Base-by-base conservation (phyloP, 2,113 vertebrate species). In the Cairina moschata region DNA sequence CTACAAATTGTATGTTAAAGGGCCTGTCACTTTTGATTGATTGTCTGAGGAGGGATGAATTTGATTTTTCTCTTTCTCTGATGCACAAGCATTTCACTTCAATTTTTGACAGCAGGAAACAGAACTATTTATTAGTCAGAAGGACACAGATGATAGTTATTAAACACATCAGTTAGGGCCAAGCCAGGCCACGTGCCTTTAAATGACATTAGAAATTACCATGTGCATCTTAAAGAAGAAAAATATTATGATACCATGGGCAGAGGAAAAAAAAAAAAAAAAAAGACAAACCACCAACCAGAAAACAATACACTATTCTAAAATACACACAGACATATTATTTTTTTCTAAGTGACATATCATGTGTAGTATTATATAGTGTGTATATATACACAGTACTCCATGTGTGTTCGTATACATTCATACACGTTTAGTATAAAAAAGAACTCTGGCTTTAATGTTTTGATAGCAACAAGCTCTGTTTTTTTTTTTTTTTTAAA, bases 1-100 rank as follows among this genome's bases (percentile, higher is more conserved):
- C 98, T 95, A 97, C 97, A 98, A 98, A 98, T 97, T 96, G 97
- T 96, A 97, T 97, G 97, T 97, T 98, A 98, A 98, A 98, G 98
- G 98, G 97, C 90, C 97, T 97, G 97, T 98, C 99, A 98, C 97
- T 95, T 98, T 96, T 99, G 98, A 99, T 98, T 98, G 99, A 99
- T 99, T 98, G 98, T 98, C 98, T 95, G 97, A 79, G 88, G 87
- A 98, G 98, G 98, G 97, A 98, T 95, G 97, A 97, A 98, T 98
- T 98, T 98, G 98, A 98, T 98, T 98, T 97, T 98, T 98, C 96
- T 77, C 96, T 97, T 91, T 98, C 98, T 98, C 98, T 92, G 97
- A 98, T 83, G 94, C 95, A 95, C 92, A 91, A 92, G 91, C 93
- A 85, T 97, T 97, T 96, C 95, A 52, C 95, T 96, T 91, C 88